Conservation (phyloP, 2,113 vertebrate species). For the Malurus alboscapulatus region DNA sequence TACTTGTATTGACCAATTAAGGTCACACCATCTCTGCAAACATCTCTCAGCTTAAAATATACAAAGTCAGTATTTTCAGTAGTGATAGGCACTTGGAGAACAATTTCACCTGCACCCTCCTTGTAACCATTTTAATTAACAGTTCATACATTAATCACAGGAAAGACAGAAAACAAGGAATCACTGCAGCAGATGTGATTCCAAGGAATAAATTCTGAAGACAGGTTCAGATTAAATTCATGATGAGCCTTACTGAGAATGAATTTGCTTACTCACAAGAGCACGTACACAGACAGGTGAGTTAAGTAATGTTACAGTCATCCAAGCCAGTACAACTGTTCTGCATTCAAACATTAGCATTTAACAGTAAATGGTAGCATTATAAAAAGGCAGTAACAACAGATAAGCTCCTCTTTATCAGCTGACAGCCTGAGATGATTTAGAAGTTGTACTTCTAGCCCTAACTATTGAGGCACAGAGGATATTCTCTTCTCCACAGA, state of each 20-base stretch:
- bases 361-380: neutral
- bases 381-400: neutral
- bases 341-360: neutral
- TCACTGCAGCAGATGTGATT: neutral
- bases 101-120: neutral
- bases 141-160: neutral
- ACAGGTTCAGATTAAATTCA: neutral
- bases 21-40: neutral
- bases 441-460: neutral
- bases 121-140: neutral
- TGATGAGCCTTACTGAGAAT: neutral
- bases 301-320: neutral
- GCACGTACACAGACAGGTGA: rapidly evolving
- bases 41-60: neutral
- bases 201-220: neutral
- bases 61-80: neutral
- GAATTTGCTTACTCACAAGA: neutral
- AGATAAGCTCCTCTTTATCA: neutral
- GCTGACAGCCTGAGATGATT: neutral
- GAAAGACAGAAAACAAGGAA: neutral
- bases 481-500: neutral
- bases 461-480: neutral
- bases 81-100: neutral
- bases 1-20: neutral
- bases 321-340: neutral